Evolutionary conservation across 2,797 vertebrate species (phyloP), one percentile per base, ranked within the genome.

Genomic region (Enteromius mattozi): DNA sequence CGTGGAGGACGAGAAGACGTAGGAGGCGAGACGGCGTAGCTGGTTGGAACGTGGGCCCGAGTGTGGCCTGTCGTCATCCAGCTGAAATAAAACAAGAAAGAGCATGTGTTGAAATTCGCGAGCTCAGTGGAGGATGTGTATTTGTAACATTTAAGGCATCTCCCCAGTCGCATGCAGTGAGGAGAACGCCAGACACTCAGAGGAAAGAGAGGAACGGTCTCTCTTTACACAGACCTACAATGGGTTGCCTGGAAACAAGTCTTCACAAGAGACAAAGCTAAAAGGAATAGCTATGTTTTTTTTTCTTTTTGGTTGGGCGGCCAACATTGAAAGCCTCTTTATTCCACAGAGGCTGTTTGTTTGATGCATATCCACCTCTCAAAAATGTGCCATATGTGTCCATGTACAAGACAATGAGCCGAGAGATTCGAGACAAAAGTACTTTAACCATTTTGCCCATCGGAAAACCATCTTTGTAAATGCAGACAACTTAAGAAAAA

Each of bases 1-100:
- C 81, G 98, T 97, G 93, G 97, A 97, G 92, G 98, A 98, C 90
- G 98, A 99, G 96, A 99, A 99, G 93, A 99, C 97, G 91, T 98
- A 99, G 94, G 98, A 99, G 90, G 98, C 98, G 95, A 99, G 96
- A 95, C 98, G 96, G 95, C 98, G 96, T 91, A 99, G 96, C 95
- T 98, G 98, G 95, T 97, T 99, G 95, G 98, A 96, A 92, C 98
- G 96, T 85, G 96, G 95, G 16, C 81, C 61, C 6, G 72, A 33
- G 61, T 59, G 93, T 74, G 96, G 96, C 92, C 97, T 94, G 90
- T 98, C 97, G 90, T 98, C 97, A 89, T 98, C 97, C 96, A 96
- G 6, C 71, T 81, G 74, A 82, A 86, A 90, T 91, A 91, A 94
- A 87, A 56, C 35, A n/a, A 81, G 27, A 13, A 49, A 86, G 3